Percentiles rank a stretch among this genome's conserved stretches.
Evolutionary conservation across 1,140 invertebrate species (phyloP).

Genomic region (Aphidius ervi): DNA sequence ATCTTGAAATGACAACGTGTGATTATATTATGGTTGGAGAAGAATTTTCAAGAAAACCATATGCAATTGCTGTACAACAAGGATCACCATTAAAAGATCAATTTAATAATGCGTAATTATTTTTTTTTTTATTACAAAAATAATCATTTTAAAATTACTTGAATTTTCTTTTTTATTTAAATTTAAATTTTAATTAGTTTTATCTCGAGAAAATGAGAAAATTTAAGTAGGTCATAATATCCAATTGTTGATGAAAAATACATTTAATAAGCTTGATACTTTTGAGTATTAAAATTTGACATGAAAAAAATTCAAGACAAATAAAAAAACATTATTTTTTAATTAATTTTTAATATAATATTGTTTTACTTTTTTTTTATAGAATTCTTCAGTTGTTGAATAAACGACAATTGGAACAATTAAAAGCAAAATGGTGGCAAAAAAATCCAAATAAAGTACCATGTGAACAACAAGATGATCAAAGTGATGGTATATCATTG

Average conservation of each 20-base stretch:
- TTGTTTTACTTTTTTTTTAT: slow-evolving; percentile 27
- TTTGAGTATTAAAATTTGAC: too few species aligned
- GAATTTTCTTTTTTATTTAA: background rate
- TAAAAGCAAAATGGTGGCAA: slow-evolving; percentile 96
- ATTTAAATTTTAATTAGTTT: background rate
- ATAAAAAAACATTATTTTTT: too few species aligned
- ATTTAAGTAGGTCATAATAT: too few species aligned
- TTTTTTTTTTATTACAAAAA: background rate
- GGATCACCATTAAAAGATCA: slow-evolving; percentile 89
- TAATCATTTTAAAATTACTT: background rate
- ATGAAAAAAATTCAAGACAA: too few species aligned
- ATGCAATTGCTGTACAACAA: slow-evolving; percentile 93
- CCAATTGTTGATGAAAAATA: too few species aligned
- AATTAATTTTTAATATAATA: background rate
- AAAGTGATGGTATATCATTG: slow-evolving; percentile 94
- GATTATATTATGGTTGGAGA: slow-evolving; percentile 88
- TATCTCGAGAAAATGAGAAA: too few species aligned
- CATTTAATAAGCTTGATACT: too few species aligned
- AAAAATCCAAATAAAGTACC: slow-evolving; percentile 71
- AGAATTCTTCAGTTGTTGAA: slow-evolving; percentile 92
- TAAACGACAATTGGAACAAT: slow-evolving; percentile 82
- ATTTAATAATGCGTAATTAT: slow-evolving; percentile 81
- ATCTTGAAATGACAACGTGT: slow-evolving; percentile 81
- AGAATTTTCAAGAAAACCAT: slow-evolving; percentile 95
- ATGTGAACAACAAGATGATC: slow-evolving; percentile 86